Evolutionary conservation across 2,888 invertebrate genomes (phyloP).

Genomic region (Agrilus cyanescens): DNA sequence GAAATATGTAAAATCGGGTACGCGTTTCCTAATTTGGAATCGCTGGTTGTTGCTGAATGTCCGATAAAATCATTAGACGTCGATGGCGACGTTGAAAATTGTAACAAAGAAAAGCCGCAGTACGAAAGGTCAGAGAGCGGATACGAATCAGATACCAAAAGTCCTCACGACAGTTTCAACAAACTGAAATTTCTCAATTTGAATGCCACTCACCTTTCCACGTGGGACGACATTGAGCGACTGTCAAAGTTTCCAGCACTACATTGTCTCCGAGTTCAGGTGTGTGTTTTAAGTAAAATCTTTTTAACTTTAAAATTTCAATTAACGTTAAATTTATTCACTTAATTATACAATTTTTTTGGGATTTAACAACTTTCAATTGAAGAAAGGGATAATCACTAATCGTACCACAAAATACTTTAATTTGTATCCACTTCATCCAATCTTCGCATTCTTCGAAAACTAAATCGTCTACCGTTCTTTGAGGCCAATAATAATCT

Average conservation of each 20-base stretch:
- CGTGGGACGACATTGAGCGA: conserved; percentile 84
- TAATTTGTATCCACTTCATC: too few species aligned
- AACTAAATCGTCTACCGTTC: too few species aligned
- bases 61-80: conserved; percentile 49
- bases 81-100: conserved; percentile 16
- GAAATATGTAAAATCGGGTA: conserved; percentile 75
- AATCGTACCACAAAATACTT: too few species aligned
- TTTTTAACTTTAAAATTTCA: conserved; percentile 1
- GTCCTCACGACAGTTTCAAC: conserved; percentile 52
- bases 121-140: conserved; percentile 45
- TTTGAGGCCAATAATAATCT: too few species aligned
- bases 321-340: too few species aligned
- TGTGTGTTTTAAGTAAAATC: conserved; percentile 24
- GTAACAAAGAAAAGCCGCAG: conserved; percentile 19
- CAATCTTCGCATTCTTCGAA: too few species aligned
- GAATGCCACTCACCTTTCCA: conserved; percentile 68
- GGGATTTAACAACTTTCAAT: too few species aligned
- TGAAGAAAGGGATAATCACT: too few species aligned
- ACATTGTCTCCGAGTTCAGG: conserved; percentile 73
- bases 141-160: conserved; percentile 40
- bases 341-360: too few species aligned
- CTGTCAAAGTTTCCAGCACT: conserved; percentile 73
- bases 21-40: conserved; percentile 76
- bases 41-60: conserved; percentile 76
- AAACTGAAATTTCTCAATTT: conserved; percentile 69